phyloP scores from a whole-genome alignment of 2,888 invertebrate species.

The Lordiphosa fenestrarum region DNA sequence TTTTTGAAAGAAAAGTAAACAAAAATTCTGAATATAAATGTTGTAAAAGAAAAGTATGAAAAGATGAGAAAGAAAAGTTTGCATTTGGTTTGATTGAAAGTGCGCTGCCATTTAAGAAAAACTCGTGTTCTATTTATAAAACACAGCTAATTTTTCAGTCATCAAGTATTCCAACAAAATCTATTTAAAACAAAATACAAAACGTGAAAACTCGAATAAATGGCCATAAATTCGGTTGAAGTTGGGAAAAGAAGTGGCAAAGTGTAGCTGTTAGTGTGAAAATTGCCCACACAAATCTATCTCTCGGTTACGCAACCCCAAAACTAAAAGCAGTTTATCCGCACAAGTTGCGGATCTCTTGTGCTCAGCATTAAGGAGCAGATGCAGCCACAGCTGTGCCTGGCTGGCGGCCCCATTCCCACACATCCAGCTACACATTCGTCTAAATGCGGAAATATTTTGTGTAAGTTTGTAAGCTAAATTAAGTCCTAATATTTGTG shows the following conservation, averaged over 20 bases:
- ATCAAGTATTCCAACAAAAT: conserved; percentile 52
- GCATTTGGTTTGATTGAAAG: conserved; percentile 55
- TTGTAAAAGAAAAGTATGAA: conserved; percentile 12
- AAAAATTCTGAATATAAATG: conserved; percentile 34
- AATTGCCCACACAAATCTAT: conserved; percentile 10
- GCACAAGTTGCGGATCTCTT: conserved; percentile 30
- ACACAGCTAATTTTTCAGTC: conserved; percentile 73
- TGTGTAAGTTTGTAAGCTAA: conserved; percentile 54
- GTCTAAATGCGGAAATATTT: conserved; percentile 67
- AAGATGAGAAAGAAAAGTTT: conserved; percentile 23
- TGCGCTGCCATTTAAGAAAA: conserved; percentile 65
- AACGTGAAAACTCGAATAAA: conserved; percentile 13
- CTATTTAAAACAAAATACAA: conserved; percentile 56
- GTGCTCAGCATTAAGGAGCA: conserved; percentile 28
- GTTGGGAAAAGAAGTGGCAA: neutral
- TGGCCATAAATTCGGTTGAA: neutral
- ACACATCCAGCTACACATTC: conserved; percentile 63
- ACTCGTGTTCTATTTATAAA: conserved; percentile 77
- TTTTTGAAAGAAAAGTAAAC: conserved; percentile 56
- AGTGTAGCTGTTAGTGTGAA: conserved; percentile 1
- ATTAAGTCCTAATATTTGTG: conserved; percentile 30
- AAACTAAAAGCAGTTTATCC: conserved; percentile 33
- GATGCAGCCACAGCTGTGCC: conserved; percentile 44
- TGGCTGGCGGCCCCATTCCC: conserved; percentile 57
- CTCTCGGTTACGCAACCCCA: conserved; percentile 52